phyloP scores from a whole-genome alignment of 2,797 vertebrate genomes.

The Nannoperca obscura region DNA sequence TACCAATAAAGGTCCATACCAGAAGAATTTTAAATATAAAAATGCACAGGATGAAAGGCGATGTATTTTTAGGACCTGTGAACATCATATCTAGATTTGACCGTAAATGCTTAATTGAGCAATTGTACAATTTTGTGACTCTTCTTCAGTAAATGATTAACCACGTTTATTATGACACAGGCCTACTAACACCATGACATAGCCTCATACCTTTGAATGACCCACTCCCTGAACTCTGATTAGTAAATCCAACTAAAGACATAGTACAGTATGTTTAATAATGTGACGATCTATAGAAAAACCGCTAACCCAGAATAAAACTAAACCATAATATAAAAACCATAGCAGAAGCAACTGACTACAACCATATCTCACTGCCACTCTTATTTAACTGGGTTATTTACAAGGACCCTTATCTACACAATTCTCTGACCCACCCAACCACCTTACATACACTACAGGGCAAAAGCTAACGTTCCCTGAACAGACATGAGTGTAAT shows the following conservation, averaged over 20 bases:
- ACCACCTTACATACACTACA: slow-evolving; percentile 28
- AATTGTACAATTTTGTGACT: not conserved
- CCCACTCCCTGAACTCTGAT: slow-evolving; percentile 8
- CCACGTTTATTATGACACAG: slow-evolving; percentile 28
- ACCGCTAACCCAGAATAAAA: slow-evolving; percentile 4
- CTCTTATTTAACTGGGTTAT: slow-evolving; percentile 41
- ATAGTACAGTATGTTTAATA: too few species aligned
- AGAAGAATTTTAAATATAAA: not conserved
- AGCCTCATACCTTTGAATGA: slow-evolving; percentile 31
- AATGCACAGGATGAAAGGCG: not conserved
- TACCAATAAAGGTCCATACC: not conserved
- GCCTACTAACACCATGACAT: slow-evolving; percentile 4
- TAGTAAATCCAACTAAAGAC: slow-evolving; percentile 15
- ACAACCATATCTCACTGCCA: slow-evolving; percentile 34
- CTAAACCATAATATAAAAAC: not conserved
- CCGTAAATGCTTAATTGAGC: slow-evolving; percentile 6
- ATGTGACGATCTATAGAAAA: not conserved
- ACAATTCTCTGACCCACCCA: slow-evolving; percentile 50
- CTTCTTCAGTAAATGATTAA: slow-evolving; percentile 58
- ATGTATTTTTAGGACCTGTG: not conserved
- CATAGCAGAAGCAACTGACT: not conserved
- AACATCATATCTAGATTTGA: slow-evolving; percentile 6
- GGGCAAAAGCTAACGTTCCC: slow-evolving; percentile 43
- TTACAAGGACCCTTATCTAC: slow-evolving; percentile 60
- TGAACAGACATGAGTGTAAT: slow-evolving; percentile 5